Percentiles rank a stretch among this genome's conserved stretches.
These are phyloP conservation scores for Martes martes DNA, from an alignment of 2,113 vertebrate genomes.

Conservation along the genomic window DNA sequence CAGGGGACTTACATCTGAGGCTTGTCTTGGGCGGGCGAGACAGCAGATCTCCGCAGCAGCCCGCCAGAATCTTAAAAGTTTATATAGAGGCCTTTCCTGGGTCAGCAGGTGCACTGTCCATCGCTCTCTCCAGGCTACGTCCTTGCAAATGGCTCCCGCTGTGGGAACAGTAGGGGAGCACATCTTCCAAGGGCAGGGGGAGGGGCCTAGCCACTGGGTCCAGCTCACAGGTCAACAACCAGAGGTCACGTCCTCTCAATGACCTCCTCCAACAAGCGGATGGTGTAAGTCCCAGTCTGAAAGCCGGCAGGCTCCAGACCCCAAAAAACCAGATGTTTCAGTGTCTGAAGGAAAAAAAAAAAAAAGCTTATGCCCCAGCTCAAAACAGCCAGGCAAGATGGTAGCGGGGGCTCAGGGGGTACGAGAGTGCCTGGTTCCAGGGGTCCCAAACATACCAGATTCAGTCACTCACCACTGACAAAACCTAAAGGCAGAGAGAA, in stretches of 20 bases:
- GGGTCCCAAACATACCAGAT: background rate
- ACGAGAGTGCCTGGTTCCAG: background rate
- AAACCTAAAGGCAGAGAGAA: background rate
- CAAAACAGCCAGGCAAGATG: too few relatives aligned
- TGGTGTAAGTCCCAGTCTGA: background rate
- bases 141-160: background rate
- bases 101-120: background rate
- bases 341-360: background rate
- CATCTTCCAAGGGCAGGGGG: background rate
- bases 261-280: background rate
- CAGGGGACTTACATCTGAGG: too few relatives aligned
- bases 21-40: background rate
- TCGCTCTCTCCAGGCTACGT: background rate
- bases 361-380: background rate
- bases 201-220: rapidly evolving
- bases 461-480: background rate
- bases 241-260: background rate
- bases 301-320: background rate
- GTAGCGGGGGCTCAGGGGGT: background rate
- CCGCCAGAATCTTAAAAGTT: background rate
- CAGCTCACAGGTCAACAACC: background rate
- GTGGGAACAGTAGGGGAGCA: too few relatives aligned
- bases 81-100: background rate
- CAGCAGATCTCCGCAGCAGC: rapidly evolving
- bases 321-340: background rate